Base-by-base conservation (phyloP, 2,888 invertebrate genomes). In the Mimas tiliae region DNA sequence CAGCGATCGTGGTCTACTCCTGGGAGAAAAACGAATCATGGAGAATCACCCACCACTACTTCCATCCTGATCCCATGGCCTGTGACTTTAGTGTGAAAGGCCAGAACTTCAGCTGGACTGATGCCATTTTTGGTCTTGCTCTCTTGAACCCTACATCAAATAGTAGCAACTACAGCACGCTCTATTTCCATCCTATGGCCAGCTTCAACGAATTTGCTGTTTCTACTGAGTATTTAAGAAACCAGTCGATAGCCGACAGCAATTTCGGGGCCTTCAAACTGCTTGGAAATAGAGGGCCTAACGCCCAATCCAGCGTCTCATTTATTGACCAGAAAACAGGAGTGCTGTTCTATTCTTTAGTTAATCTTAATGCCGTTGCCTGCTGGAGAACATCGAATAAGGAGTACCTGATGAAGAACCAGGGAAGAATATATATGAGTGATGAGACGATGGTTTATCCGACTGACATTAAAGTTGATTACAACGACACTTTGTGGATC, bases 131-230 rank as follows among this genome's bases (percentile, higher is more conserved):
- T 72, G 97, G 97, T 0, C 82, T 97, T 70, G 96, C 96, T 0
- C 80, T 97, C 12, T 95, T 58, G 19, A 58, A 42, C 11, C 42
- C 58, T 12, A 58, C 96, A 0, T 95, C 95, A 7, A 94, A 95
- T 0, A 94, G 95, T 65, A 95, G 96, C 65, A 96, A 96, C 42
- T 96, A 88, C 82, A 95, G 96, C 67, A 96, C 96, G 0, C 84
- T 97, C 2, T 97, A 96, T 78, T 97, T 97, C 90, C 97, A 97
- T 79, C 96, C 97, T 0, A 94, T 97, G 84, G 95, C 96, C 2
- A 97, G 97, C 73, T 96, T 95, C 68, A 95, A 96, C 81, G 97
- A 97, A 80, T 97, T 96, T 80, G 86, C 96, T 0, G 97, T 97
- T 0, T 96, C 95, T 3, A 97, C 97, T 0, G 94, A 94, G 73